Evolutionary conservation across 2,888 invertebrate genomes (phyloP), one percentile per base, ranked within the genome.

Genomic region (Patella pellucida): DNA sequence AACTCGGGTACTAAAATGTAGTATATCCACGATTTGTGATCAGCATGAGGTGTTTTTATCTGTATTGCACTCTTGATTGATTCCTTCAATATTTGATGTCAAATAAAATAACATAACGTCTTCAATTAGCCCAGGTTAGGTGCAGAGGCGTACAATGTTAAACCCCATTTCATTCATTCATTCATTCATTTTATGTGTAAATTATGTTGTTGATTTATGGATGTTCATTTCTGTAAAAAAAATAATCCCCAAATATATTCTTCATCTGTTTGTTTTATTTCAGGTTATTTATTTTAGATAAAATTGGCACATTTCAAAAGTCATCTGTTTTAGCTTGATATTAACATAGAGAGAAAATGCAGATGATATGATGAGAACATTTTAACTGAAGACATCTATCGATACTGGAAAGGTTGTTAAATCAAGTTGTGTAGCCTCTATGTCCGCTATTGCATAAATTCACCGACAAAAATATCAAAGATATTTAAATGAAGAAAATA

Each of bases 271-370:
- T 73, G 69, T 76, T 51, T n/a, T 56, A 52, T 86, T 85, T 74
- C 85, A 89, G 89, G 76, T 69, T 78, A 7, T 89, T 82, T 72
- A 85, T 89, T 71, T 70, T 89, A 72, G 85, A 85, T 9, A 81
- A 84, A 71, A 87, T 89, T 74, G 81, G 84, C 74, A 76, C 74
- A 14, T 89, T 89, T 73, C 89, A 89, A 80, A 87, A 84, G 70
- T 76, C 85, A n/a, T 89, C 89, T 23, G 88, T 89, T 16, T 78
- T 75, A 54, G 80, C 79, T 75, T 85, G 85, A 68, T 41, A 9
- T 41, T 41, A 41, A 41, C 41, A 1, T 41, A 9, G 31, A 31
- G 31, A 31, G 31, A 31, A 31, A 5, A 5, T 41, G 41, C 7
- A 41, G 41, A 41, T 5, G 9, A 41, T 41, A 41, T 41, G 41